Percentiles rank a stretch among this genome's conserved stretches.
Evolutionary conservation across 2,797 vertebrate genomes (phyloP).

Genomic region (Helostoma temminkii): DNA sequence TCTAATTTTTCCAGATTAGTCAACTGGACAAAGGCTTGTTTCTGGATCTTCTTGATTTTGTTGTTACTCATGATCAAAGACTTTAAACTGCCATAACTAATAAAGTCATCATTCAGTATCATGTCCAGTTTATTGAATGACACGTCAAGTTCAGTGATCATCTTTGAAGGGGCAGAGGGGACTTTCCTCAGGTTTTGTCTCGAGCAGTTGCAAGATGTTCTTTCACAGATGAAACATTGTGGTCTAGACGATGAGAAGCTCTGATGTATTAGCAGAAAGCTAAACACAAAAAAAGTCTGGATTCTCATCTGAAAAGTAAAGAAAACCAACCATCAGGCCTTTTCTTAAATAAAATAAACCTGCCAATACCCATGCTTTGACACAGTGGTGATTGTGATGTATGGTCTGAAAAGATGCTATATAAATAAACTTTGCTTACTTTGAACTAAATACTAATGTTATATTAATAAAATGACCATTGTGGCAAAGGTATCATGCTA

Average conservation of each 20-base stretch:
- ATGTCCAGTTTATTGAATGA: slow-evolving; percentile 78
- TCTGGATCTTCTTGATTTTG: slow-evolving; percentile 72
- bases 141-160: slow-evolving; percentile 70
- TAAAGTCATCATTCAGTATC: slow-evolving; percentile 72
- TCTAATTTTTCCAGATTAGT: slow-evolving; percentile 77
- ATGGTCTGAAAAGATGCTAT: too few species aligned
- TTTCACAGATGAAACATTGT: slow-evolving; percentile 62
- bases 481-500: too few species aligned
- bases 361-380: neutral
- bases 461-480: too few species aligned
- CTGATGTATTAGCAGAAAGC: slow-evolving; percentile 18
- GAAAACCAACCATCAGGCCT: neutral
- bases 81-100: slow-evolving; percentile 67
- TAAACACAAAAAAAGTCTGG: neutral
- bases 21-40: slow-evolving; percentile 74
- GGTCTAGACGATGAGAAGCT: neutral
- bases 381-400: too few species aligned
- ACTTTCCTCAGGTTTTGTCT: slow-evolving; percentile 66
- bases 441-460: too few species aligned
- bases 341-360: neutral
- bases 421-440: too few species aligned
- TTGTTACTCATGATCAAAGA: slow-evolving; percentile 76
- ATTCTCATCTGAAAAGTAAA: slow-evolving; percentile 24
- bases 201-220: slow-evolving; percentile 75
- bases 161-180: slow-evolving; percentile 62